Conservation (phyloP, 1,140 invertebrate genomes). For the Panagrolaimus sp. region DNA sequence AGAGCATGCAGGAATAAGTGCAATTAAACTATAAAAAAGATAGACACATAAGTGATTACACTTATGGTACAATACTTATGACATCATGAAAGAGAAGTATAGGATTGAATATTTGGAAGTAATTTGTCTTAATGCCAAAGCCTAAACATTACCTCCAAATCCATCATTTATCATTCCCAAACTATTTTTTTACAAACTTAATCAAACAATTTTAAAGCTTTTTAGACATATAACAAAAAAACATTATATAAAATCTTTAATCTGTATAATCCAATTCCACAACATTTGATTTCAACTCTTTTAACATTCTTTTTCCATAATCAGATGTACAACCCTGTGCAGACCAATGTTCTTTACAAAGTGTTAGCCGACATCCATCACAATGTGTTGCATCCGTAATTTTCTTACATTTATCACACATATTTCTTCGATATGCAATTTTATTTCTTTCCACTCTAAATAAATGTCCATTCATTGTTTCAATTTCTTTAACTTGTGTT, state of each 20-base stretch:
- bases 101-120: no score
- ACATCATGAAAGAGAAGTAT: no score
- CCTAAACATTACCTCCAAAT: no score
- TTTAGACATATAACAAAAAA: not conserved
- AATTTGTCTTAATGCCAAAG: no score
- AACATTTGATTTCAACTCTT: conserved; percentile 18
- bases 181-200: no score
- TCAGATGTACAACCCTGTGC: conserved; percentile 20
- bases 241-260: not conserved
- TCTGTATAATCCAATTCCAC: conserved; percentile 22
- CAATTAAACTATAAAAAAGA: no score
- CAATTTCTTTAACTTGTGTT: conserved; percentile 14
- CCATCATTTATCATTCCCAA: no score
- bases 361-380: conserved; percentile 18
- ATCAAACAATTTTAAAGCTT: no score
- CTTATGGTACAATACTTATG: no score
- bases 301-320: conserved; percentile 26
- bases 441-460: conserved; percentile 17
- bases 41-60: no score
- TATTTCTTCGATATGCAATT: conserved; percentile 12
- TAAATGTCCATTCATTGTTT: conserved; percentile 20
- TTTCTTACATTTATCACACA: conserved; percentile 21
- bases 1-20: no score
- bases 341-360: conserved; percentile 15
- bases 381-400: conserved; percentile 23